Percentiles rank a stretch among this genome's conserved stretches.
These are phyloP conservation scores for Trichomalopsis sarcophagae DNA, from an alignment of 1,140 invertebrate genomes.

Conservation along the genomic window DNA sequence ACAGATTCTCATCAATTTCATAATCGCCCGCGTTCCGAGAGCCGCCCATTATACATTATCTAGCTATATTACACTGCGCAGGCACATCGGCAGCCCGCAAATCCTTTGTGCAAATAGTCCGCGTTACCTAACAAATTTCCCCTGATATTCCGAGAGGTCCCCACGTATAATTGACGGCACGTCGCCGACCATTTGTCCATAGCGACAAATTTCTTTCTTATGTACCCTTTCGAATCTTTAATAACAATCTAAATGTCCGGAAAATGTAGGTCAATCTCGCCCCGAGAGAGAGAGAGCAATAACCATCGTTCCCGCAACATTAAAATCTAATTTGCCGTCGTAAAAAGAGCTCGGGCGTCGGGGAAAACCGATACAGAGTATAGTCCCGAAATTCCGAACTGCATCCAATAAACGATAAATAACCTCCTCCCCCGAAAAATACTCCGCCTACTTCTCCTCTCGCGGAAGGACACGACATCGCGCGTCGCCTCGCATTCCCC, in stretches of 20 bases:
- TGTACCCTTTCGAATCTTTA: neutral
- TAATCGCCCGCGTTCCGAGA: conserved; percentile 25
- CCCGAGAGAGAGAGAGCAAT: no score
- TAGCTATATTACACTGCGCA: conserved; percentile 27
- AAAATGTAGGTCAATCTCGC: neutral
- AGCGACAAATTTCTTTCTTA: no score
- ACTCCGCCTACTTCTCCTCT: neutral
- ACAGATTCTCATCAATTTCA: conserved; percentile 51
- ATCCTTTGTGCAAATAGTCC: conserved; percentile 37
- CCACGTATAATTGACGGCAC: no score
- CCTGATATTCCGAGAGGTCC: neutral
- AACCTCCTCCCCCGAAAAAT: neutral
- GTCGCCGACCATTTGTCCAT: no score
- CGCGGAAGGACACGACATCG: no score
- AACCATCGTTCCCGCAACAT: neutral
- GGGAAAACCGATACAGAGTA: neutral
- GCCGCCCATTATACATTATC: conserved; percentile 40
- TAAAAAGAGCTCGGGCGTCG: neutral
- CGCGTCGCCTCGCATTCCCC: neutral
- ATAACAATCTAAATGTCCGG: neutral
- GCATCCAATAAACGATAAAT: neutral
- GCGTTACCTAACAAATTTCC: conserved; percentile 35
- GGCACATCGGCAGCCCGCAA: neutral
- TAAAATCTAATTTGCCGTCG: neutral
- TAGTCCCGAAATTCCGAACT: neutral